These are phyloP conservation scores for Ryuthela nishihirai DNA, from an alignment of 2,888 invertebrate genomes.

Conservation along the genomic window DNA sequence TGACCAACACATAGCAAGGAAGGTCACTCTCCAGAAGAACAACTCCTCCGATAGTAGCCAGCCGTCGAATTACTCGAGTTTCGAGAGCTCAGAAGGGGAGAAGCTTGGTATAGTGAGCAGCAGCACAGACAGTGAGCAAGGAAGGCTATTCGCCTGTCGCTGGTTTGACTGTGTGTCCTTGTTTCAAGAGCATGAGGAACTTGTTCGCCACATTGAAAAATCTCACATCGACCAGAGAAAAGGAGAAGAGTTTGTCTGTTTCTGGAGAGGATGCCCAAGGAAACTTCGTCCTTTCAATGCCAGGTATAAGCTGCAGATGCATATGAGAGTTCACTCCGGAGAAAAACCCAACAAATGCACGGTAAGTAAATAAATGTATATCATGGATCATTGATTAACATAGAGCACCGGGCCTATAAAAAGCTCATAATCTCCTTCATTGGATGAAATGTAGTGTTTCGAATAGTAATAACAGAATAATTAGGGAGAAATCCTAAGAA, in stretches of 20 bases:
- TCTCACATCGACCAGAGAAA: constrained; percentile 59
- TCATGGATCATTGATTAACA: neutral
- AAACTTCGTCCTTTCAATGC: constrained; percentile 92
- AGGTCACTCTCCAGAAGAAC: constrained; percentile 24
- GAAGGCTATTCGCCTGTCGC: constrained; percentile 27
- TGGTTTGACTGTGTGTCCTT: constrained; percentile 31
- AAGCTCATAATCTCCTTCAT: no score
- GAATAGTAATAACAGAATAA: no score
- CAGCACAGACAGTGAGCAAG: constrained; percentile 27
- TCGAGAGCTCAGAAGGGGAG: constrained; percentile 36
- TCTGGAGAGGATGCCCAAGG: constrained; percentile 88
- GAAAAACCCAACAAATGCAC: constrained; percentile 97
- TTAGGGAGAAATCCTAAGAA: no score
- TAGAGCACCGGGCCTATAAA: neutral
- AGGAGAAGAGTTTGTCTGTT: constrained; percentile 81
- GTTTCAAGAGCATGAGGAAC: constrained; percentile 35
- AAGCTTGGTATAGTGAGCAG: constrained; percentile 20
- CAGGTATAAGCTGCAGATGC: constrained; percentile 91
- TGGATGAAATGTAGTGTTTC: neutral
- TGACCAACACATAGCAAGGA: constrained; percentile 39
- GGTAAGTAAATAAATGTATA: constrained; percentile 74
- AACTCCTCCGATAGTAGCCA: constrained; percentile 31
- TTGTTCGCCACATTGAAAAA: constrained; percentile 74
- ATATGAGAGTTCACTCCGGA: constrained; percentile 96
- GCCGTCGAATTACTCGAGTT: constrained; percentile 32